Conservation (phyloP, 1,140 invertebrate species). For the Homalodisca vitripennis region DNA sequence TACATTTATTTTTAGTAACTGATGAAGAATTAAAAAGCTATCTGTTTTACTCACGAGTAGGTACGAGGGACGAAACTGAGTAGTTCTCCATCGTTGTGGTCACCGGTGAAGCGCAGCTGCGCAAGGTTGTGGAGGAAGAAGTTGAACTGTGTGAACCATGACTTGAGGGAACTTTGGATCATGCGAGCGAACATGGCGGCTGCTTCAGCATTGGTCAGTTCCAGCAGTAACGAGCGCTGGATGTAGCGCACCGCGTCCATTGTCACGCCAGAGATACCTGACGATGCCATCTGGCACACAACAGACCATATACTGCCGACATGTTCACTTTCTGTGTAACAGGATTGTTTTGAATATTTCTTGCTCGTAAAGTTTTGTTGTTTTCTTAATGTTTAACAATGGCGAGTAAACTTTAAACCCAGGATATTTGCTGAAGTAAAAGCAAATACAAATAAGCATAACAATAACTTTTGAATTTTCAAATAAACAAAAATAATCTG, state of each 20-base stretch:
- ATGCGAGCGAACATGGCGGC: conserved; percentile 89
- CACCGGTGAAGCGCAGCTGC: conserved; percentile 86
- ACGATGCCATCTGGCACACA: conserved; percentile 81
- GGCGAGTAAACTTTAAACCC: too few relatives aligned
- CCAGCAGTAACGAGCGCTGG: conserved; percentile 83
- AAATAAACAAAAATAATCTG: too few relatives aligned
- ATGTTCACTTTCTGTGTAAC: too few relatives aligned
- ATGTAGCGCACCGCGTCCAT: conserved; percentile 90
- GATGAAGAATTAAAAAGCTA: too few relatives aligned
- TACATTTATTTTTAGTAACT: too few relatives aligned
- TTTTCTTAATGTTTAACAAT: too few relatives aligned
- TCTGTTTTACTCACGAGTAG: conserved; percentile 88
- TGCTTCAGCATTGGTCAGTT: conserved; percentile 90
- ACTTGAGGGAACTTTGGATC: conserved; percentile 85
- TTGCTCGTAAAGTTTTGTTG: too few relatives aligned
- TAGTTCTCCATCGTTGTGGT: conserved; percentile 78
- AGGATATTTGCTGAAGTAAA: too few relatives aligned
- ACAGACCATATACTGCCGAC: background rate
- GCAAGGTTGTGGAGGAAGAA: conserved; percentile 97
- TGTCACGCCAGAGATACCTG: conserved; percentile 92
- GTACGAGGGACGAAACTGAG: conserved; percentile 92
- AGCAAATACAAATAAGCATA: too few relatives aligned
- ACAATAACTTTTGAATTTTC: too few relatives aligned
- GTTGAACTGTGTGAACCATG: conserved; percentile 93
- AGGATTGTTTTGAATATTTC: too few relatives aligned